A percentile compares a stretch with the other conserved stretches of the same genome.
Evolutionary conservation across 2,797 vertebrate species (phyloP).

Genomic region (Syndactyla subalaris): DNA sequence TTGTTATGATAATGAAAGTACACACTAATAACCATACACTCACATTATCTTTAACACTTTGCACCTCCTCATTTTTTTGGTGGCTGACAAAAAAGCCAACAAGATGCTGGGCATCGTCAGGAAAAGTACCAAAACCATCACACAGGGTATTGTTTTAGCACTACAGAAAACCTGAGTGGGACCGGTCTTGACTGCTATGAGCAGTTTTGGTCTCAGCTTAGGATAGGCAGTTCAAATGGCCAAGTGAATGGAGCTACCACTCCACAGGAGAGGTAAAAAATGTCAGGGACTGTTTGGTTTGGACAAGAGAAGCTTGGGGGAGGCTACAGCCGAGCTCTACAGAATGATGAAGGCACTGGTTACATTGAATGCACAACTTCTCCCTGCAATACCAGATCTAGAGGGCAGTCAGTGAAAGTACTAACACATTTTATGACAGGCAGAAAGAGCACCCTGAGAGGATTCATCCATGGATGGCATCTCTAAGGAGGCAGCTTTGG

Average conservation of each 20-base stretch:
- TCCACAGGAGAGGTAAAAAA: background rate
- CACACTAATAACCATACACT: background rate
- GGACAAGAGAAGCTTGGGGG: background rate
- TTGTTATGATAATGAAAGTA: background rate
- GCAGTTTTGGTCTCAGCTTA: background rate
- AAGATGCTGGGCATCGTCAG: background rate
- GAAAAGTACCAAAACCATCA: background rate
- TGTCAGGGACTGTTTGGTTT: background rate
- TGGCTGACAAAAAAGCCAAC: background rate
- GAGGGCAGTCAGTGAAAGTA: background rate
- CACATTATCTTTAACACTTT: background rate
- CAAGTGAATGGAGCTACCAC: background rate
- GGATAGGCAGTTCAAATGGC: background rate
- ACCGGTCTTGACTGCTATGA: background rate
- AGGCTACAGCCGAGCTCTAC: background rate
- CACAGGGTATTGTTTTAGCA: background rate
- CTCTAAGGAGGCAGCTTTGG: background rate
- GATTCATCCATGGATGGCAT: rapidly evolving
- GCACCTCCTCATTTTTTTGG: background rate
- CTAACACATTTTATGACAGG: background rate
- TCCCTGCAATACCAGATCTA: background rate
- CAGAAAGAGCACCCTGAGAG: rapidly evolving
- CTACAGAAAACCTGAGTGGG: background rate
- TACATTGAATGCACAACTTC: background rate
- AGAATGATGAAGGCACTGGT: background rate